Base-by-base conservation (phyloP, 2,797 vertebrate genomes). In the Uromys caudimaculatus region DNA sequence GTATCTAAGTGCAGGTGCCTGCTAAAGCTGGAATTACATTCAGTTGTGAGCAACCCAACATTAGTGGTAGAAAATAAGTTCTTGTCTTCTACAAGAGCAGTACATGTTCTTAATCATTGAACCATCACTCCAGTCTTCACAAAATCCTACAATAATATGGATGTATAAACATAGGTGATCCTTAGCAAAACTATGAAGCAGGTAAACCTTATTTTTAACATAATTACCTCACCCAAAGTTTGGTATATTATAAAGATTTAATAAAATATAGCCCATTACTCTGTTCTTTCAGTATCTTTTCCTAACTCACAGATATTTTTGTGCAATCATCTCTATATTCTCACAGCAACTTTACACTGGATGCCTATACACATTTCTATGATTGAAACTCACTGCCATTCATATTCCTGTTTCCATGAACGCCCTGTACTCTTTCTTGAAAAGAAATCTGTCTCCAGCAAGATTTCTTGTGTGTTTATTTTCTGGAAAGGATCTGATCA, bases 371-470 rank as follows among this genome's bases (percentile, higher is more conserved):
- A 12, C 38, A 14, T 87, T 44, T 88, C 54, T 89, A 60, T 4
- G 38, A 81, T 75, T 85, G n/a, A 84, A 93, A 92, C 54, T 82
- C 35, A 95, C 14, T 91, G 24, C 4, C 8, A 91, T 29, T 27
- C 89, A 52, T 29, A 81, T 87, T 64, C 4, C 29, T 62, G 11
- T n/a, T 47, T 77, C 32, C 41, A 32, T 62, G 1, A 89, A 92
- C 79, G 90, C n/a, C 23, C 38, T 82, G 11, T 79, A 89, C 62
- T 95, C 9, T 84, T 96, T 82, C 35, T 75, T 93, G 29, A 27
- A 95, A 17, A 95, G 93, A 23, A 95, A 93, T 6, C 19, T 92
- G 12, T 89, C 87, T 94, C 47, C 14, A 89, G 69, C 35, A 54
- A 13, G 41, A 87, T 77, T 71, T 7, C 17, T 71, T 21, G 47